These are phyloP conservation scores for Staurois parvus DNA, from an alignment of 2,797 vertebrate genomes.

Conservation along the genomic window DNA sequence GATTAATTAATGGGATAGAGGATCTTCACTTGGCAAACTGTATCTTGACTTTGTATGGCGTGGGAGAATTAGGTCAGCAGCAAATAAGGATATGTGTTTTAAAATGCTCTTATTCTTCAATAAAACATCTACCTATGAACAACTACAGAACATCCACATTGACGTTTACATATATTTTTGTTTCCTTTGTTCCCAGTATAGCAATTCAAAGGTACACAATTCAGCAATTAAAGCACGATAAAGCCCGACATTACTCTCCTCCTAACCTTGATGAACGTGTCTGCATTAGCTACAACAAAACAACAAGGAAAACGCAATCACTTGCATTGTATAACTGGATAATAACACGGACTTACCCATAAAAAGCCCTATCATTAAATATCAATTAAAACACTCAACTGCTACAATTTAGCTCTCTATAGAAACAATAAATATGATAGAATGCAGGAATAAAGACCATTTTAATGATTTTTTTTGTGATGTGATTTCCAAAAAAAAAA, in stretches of 20 bases:
- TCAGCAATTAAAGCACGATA: conserved; percentile 37
- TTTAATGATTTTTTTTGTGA: conserved; percentile 75
- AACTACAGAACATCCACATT: no score
- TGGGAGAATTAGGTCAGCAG: no score
- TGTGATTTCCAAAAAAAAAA: conserved; percentile 73
- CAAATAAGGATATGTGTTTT: no score
- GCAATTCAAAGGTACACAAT: conserved; percentile 2
- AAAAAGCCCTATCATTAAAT: conserved; percentile 55
- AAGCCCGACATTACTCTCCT: conserved; percentile 20
- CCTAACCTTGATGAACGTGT: conserved; percentile 16
- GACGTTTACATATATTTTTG: background rate
- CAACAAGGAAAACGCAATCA: conserved; percentile 13
- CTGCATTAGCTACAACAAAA: conserved; percentile 3
- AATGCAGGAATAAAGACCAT: conserved; percentile 65
- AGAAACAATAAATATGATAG: conserved; percentile 37
- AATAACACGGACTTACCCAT: background rate
- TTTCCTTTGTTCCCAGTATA: conserved; percentile 29
- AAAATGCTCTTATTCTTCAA: no score
- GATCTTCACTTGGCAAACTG: no score
- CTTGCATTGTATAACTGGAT: conserved; percentile 30
- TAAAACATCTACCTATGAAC: no score
- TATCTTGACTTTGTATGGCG: no score
- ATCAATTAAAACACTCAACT: conserved; percentile 69
- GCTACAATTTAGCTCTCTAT: conserved; percentile 61
- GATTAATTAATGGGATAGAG: no score